A percentile compares a stretch with the other conserved stretches of the same genome.
phyloP scores from a whole-genome alignment of 2,113 vertebrate species.

The Indri indri region DNA sequence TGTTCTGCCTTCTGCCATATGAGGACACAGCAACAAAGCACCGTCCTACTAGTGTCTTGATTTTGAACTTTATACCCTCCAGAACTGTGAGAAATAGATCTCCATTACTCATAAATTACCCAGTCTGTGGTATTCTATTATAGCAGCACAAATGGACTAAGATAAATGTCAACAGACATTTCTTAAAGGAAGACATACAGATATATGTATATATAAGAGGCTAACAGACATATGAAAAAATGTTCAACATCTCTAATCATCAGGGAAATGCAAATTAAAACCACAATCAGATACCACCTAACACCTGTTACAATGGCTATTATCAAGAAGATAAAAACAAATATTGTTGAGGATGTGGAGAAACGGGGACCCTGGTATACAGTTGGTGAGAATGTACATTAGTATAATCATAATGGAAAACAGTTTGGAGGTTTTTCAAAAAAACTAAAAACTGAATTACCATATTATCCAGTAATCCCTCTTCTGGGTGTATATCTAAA shows the following conservation, averaged over 20 bases:
- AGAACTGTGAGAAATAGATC: background rate
- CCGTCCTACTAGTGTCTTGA: background rate
- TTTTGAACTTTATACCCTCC: background rate
- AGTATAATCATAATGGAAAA: background rate
- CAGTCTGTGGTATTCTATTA: background rate
- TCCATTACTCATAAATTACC: background rate
- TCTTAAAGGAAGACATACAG: background rate
- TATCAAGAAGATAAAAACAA: background rate
- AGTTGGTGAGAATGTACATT: background rate
- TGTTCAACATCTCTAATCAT: background rate
- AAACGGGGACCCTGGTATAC: background rate
- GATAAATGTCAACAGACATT: background rate
- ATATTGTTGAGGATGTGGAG: background rate
- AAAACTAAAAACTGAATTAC: background rate
- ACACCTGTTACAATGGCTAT: no score
- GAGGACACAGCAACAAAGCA: background rate
- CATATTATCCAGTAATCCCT: background rate
- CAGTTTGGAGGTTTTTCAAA: background rate
- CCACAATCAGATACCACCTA: background rate
- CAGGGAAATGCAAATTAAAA: background rate
- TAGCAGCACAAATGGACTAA: background rate
- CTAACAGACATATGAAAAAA: background rate
- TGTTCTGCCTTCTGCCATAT: background rate
- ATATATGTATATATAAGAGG: background rate
- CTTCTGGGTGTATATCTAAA: background rate